Conservation (phyloP, 2,888 invertebrate species). For the Lepas anatifera region DNA sequence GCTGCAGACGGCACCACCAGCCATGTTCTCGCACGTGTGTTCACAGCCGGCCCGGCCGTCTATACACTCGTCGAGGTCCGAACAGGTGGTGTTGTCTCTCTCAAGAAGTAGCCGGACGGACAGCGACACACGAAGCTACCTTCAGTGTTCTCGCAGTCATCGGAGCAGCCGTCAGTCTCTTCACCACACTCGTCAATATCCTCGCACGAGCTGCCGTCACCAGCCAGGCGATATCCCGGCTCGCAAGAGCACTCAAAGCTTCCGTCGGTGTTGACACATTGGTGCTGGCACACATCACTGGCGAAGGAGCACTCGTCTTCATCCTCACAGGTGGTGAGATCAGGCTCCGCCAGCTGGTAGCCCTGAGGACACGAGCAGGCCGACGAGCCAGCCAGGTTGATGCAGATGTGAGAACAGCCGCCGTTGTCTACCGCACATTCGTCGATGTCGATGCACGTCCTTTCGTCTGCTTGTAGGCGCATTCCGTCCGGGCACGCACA, state of each 20-base stretch:
- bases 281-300: constrained; percentile 29
- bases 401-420: constrained; percentile 20
- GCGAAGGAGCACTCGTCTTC: constrained; percentile 47
- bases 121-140: constrained; percentile 47
- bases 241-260: constrained; percentile 23
- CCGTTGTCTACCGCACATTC: constrained; percentile 20
- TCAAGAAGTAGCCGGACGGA: constrained; percentile 37
- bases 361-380: constrained; percentile 21
- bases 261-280: constrained; percentile 23
- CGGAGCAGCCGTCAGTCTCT: constrained; percentile 33
- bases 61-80: constrained; percentile 25
- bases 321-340: constrained; percentile 35
- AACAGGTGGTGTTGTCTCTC: constrained; percentile 27
- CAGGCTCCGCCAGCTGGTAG: constrained; percentile 16
- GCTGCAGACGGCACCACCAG: constrained; percentile 13
- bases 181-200: constrained; percentile 36
- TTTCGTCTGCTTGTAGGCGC: constrained; percentile 15
- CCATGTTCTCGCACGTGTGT: constrained; percentile 22
- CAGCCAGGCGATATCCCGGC: constrained; percentile 13
- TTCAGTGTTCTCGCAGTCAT: constrained; percentile 35
- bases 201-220: constrained; percentile 31
- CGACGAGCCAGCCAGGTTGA: constrained; percentile 20
- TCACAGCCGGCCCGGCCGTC: constrained; percentile 20
- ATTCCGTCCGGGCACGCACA: constrained; percentile 21
- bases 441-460: constrained; percentile 20